These are phyloP conservation scores for Channa striata DNA, from an alignment of 2,797 vertebrate species.

Conservation along the genomic window DNA sequence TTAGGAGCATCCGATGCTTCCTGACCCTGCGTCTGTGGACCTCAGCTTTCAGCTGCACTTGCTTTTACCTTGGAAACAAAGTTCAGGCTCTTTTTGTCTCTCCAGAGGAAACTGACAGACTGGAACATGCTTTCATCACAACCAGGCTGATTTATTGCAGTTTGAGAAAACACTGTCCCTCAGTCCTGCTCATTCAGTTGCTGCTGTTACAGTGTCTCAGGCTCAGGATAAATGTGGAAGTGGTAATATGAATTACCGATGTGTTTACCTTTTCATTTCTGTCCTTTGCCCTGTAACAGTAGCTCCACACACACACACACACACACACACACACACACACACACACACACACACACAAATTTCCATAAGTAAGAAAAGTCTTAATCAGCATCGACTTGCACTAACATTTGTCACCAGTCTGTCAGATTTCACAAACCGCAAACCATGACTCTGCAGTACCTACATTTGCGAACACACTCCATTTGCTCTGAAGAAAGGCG, in stretches of 20 bases:
- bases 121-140: conserved; percentile 24
- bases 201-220: neutral
- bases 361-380: no score
- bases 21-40: neutral
- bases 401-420: no score
- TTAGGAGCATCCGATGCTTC: no score
- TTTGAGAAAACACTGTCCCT: conserved; percentile 12
- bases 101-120: neutral
- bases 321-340: neutral
- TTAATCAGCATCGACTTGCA: no score
- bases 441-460: neutral
- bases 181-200: conserved; percentile 4
- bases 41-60: conserved; percentile 10
- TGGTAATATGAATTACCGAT: neutral
- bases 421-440: neutral
- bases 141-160: conserved; percentile 10
- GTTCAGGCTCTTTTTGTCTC: conserved; percentile 2
- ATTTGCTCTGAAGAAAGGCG: neutral
- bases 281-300: neutral
- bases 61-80: conserved; percentile 1
- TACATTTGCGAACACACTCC: neutral
- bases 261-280: neutral
- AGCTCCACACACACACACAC: neutral
- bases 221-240: neutral
- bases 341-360: neutral